A percentile compares a stretch with the other conserved stretches of the same genome.
phyloP scores from a whole-genome alignment of 2,797 vertebrate genomes.

The Varecia variegata region DNA sequence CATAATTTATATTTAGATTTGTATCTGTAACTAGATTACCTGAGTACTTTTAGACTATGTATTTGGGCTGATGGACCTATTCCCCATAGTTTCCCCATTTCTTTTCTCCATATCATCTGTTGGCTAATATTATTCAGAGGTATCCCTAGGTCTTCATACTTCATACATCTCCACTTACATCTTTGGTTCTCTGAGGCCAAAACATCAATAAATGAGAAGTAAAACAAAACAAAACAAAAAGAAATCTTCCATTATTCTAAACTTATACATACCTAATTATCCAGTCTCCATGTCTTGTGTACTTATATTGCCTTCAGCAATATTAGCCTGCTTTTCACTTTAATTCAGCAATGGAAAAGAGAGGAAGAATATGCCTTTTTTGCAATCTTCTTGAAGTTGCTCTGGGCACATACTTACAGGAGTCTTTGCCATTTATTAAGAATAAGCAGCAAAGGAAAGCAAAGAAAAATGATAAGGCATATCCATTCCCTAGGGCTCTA shows the following conservation, averaged over 20 bases:
- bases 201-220: background rate
- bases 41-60: background rate
- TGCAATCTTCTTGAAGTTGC: slow-evolving; percentile 52
- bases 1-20: slow-evolving; percentile 32
- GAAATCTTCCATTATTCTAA: slow-evolving; percentile 25
- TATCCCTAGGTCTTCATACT: background rate
- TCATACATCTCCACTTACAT: background rate
- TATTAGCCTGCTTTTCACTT: slow-evolving; percentile 44
- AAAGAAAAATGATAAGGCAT: slow-evolving; percentile 61
- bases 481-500: slow-evolving; percentile 50
- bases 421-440: slow-evolving; percentile 63
- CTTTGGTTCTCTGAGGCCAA: slow-evolving; percentile 13
- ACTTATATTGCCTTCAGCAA: slow-evolving; percentile 28
- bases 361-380: slow-evolving; percentile 5
- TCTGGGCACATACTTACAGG: slow-evolving; percentile 41
- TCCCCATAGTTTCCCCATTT: accelerated
- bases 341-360: slow-evolving; percentile 48
- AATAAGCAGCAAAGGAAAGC: slow-evolving; percentile 64
- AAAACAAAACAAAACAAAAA: too few relatives aligned
- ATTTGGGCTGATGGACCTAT: background rate
- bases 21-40: background rate
- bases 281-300: background rate
- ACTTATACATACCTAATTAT: slow-evolving; percentile 44
- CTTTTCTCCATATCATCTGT: background rate
- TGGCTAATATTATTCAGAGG: background rate